Base-by-base conservation (phyloP, 2,797 vertebrate species). In the Synanceia verrucosa region DNA sequence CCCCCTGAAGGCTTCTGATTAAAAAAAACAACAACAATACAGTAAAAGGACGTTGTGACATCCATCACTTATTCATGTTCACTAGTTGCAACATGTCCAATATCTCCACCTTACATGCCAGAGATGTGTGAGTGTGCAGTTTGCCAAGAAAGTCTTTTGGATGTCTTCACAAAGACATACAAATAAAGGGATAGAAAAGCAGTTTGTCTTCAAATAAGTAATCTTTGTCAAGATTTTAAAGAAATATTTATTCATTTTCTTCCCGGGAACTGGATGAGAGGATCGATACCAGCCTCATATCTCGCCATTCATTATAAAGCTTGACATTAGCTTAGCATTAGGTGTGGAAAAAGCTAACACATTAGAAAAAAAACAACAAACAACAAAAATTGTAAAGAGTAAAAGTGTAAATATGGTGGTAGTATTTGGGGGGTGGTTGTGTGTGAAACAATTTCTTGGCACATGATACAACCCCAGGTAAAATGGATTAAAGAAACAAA, bases 71-170 rank as follows among this genome's bases (percentile, higher is more conserved):
- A 60, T 26, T 58, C n/a, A 21, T 60, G 16, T 4, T 0, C 24
- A 41, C 88, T 5, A 67, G 88, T 88, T 5, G 0, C 48, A 71
- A 84, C 89, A 80, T 73, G 85, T 71, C 56, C 24, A 16, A 51
- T 26, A 19, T 28, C 41, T 83, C 13, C 24, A 14, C 31, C 12
- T 13, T 3, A 62, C 69, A 88, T 79, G 46, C 72, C 85, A 65
- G 23, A 71, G 44, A 31, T 65, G 33, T 83, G 63, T 24, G 52
- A 37, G 29, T 46, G 39, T 34, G 9, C 16, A 31, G 29, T 70
- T 65, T 50, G 52, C 36, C 14, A 18, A 9, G 13, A 11, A 61
- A 31, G 19, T 64, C 1, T n/a, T n/a, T n/a, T 3, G 34, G 48
- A 44, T 46, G 28, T 66, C n/a, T 1, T 41, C 31, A 50, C 2